A percentile compares a stretch with the other conserved stretches of the same genome.
These are phyloP conservation scores for Myotis planiceps DNA, from an alignment of 2,797 vertebrate genomes.

Conservation along the genomic window DNA sequence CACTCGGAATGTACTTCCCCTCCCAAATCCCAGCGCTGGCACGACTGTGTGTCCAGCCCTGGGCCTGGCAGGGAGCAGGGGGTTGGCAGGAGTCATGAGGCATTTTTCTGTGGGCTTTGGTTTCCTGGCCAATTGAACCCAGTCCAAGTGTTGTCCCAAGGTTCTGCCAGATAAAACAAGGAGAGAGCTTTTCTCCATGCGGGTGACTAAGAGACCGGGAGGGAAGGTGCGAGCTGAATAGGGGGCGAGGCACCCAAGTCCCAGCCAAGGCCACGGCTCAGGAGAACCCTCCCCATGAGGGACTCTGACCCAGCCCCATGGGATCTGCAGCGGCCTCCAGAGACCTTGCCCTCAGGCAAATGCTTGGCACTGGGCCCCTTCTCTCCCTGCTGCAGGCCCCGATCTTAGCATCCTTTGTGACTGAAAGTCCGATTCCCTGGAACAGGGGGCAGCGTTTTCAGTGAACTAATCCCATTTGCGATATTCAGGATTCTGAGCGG, in stretches of 20 bases:
- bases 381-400: not conserved
- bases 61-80: conserved; percentile 49
- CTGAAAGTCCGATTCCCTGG: not conserved
- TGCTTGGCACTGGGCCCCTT: not conserved
- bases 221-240: conserved; percentile 23
- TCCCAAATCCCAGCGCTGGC: not conserved
- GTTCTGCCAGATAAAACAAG: conserved; percentile 78
- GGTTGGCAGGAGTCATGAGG: conserved; percentile 37
- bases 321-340: not conserved
- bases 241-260: not conserved
- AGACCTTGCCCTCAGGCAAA: not conserved
- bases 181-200: conserved; percentile 48
- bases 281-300: not conserved
- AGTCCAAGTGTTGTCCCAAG: conserved; percentile 63
- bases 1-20: not conserved
- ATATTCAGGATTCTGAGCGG: not conserved
- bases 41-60: conserved; percentile 18
- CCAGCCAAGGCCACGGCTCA: not conserved
- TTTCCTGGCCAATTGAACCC: conserved; percentile 68
- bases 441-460: not conserved
- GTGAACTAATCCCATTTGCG: not conserved
- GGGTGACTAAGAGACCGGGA: conserved; percentile 36
- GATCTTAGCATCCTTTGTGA: not conserved
- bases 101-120: conserved; percentile 75
- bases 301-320: not conserved